Evolutionary conservation across 2,888 invertebrate species (phyloP).

Genomic region (Sisyra terminalis): DNA sequence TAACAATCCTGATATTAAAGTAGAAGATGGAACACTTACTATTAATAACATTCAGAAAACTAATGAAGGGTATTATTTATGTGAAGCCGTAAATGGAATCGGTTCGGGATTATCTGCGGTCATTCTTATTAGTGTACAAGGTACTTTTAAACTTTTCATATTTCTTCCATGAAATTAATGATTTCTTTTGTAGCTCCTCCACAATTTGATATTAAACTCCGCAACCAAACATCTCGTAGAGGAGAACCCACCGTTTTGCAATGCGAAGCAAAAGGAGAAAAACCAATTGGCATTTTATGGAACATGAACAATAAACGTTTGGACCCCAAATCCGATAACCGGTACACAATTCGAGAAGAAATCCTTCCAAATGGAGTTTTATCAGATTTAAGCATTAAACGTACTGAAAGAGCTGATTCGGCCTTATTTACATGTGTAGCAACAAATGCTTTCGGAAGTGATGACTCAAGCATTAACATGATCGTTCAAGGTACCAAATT

Average conservation of each 20-base stretch:
- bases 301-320: conserved; percentile 87
- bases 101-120: conserved; percentile 90
- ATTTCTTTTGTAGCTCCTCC: conserved; percentile 60
- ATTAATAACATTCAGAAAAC: conserved; percentile 84
- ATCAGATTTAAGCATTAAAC: conserved; percentile 76
- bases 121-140: conserved; percentile 84
- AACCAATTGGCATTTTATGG: conserved; percentile 89
- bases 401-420: conserved; percentile 76
- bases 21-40: conserved; percentile 84
- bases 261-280: conserved; percentile 87
- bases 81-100: conserved; percentile 92
- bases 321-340: conserved; percentile 76
- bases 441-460: conserved; percentile 85
- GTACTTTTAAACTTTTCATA: conserved; percentile 28
- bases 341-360: conserved; percentile 75
- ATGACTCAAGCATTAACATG: conserved; percentile 90
- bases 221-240: conserved; percentile 79
- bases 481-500: conserved; percentile 62
- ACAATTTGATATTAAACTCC: conserved; percentile 80
- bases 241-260: conserved; percentile 82
- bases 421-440: conserved; percentile 85
- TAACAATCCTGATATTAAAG: conserved; percentile 78
- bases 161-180: conserved; percentile 6
- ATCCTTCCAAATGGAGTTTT: conserved; percentile 74
- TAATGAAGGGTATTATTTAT: conserved; percentile 88